Base-by-base conservation (phyloP, 2,797 vertebrate genomes). In the Xenentodon cancila region DNA sequence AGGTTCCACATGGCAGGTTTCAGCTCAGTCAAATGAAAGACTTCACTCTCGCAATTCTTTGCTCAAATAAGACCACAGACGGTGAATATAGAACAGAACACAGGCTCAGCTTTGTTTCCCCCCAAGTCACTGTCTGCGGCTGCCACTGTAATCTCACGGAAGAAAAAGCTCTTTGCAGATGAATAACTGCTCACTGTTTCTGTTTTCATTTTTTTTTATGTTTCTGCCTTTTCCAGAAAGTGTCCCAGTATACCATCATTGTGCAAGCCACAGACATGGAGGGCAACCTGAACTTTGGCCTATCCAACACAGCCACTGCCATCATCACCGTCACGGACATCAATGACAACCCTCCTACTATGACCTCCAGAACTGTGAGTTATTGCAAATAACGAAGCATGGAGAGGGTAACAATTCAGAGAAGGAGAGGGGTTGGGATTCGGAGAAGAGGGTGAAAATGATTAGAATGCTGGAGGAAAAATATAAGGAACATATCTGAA, bases 181-280 rank as follows among this genome's bases (percentile, higher is more conserved):
- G 57, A 82, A 81, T 81, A 86, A 87, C 73, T 19, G 9, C 51
- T 42, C 44, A 59, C 32, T 64, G 4, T 62, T 44, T 44, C 19
- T 58, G 12, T 44, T 40, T 81, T 9, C 59, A 52, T 65, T 22
- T 21, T 48, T 20, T 48, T 12, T 40, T 30, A 8, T 27, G 12
- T 37, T 22, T 21, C 19, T 20, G 7, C 18, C 64, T 42, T 60
- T 52, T 64, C 56, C 91, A 99, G 97, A 98, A 98, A 95, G 98
- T 99, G 55, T 96, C 97, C 60, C 96, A 98, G 89, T 99, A 99
- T 73, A 95, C 94, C 4, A 93, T 99, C 79, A 97, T 97, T 2
- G 84, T 99, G 59, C 97, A 99, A 89, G 98, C 97, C 75, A 99
- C 97, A 0, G 98, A 99, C 84, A 99, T 99, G 97, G 98, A 99